Conservation (phyloP, 2,797 vertebrate genomes). For the Dromococcyx pavoninus region DNA sequence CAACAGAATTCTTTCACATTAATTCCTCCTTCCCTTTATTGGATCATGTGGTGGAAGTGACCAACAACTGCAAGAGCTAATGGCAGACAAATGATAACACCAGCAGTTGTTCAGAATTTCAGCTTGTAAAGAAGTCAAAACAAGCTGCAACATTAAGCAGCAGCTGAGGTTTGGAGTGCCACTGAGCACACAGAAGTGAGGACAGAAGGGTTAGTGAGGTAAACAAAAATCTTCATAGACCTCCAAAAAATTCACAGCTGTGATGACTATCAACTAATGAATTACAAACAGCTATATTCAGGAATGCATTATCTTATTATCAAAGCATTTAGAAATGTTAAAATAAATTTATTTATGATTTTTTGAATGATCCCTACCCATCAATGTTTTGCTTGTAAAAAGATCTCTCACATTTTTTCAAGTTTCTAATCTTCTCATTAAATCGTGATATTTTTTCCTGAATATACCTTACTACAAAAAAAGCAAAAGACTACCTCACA, state of each 20-base stretch:
- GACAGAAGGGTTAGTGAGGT: not conserved
- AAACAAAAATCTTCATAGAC: not conserved
- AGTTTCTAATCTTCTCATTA: not conserved
- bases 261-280: not conserved
- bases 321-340: not conserved
- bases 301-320: not conserved
- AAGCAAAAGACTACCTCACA: not conserved
- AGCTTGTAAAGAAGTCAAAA: not conserved
- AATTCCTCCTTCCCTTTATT: not conserved
- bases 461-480: not conserved
- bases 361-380: not conserved
- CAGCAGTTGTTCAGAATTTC: not conserved
- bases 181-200: not conserved
- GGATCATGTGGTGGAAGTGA: not conserved
- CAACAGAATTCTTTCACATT: not conserved
- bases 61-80: not conserved
- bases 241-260: not conserved
- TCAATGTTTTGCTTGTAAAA: not conserved
- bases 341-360: not conserved
- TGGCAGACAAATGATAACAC: not conserved
- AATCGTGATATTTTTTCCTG: not conserved
- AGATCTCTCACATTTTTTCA: not conserved
- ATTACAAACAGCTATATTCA: not conserved
- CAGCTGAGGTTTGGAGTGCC: not conserved
- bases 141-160: not conserved